phyloP scores from a whole-genome alignment of 2,113 vertebrate genomes.

The Hippopotamus amphibius region DNA sequence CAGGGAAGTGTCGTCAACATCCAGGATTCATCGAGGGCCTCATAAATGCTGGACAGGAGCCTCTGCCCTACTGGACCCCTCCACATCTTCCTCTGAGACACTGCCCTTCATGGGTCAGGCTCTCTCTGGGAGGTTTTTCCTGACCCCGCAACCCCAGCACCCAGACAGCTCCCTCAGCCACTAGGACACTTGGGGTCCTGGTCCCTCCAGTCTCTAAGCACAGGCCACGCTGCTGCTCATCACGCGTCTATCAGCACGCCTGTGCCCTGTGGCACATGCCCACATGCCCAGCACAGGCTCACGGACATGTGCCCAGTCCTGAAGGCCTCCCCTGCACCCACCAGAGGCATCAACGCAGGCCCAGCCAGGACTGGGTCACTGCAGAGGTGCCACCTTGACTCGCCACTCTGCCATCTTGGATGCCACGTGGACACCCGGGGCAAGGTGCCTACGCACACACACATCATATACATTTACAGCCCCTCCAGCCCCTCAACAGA shows the following conservation, averaged over 20 bases:
- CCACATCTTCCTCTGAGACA: background rate
- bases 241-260: rapidly evolving
- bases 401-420: background rate
- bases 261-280: rapidly evolving
- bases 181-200: rapidly evolving
- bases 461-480: background rate
- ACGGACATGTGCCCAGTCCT: background rate
- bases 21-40: background rate
- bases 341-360: background rate
- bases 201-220: background rate
- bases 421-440: background rate
- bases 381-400: background rate
- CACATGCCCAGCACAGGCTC: background rate
- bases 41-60: background rate
- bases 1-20: background rate
- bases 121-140: background rate
- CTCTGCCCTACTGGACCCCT: background rate
- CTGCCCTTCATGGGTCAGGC: no score
- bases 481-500: background rate
- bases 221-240: background rate
- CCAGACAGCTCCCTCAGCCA: background rate
- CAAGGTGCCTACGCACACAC: rapidly evolving
- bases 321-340: background rate
- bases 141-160: background rate
- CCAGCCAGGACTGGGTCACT: background rate